phyloP scores from a whole-genome alignment of 2,113 vertebrate species.

The Hippopotamus amphibius region DNA sequence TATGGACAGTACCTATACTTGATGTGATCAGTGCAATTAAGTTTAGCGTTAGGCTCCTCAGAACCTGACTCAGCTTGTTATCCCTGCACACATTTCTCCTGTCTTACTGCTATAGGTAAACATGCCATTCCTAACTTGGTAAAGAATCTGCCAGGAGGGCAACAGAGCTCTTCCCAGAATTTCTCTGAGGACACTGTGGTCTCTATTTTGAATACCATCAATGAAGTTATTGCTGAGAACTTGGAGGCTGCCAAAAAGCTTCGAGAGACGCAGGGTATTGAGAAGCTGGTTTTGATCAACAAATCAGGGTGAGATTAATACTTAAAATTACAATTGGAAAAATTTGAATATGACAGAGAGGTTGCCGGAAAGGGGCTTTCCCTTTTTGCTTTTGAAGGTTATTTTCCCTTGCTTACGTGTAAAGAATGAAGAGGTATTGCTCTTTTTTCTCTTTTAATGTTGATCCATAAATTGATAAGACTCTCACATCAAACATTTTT shows the following conservation, averaged over 20 bases:
- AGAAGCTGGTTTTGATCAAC: slow-evolving; percentile 96
- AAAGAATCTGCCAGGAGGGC: slow-evolving; percentile 93
- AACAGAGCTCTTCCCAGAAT: slow-evolving; percentile 91
- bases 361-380: neutral
- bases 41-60: neutral
- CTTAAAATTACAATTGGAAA: neutral
- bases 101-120: slow-evolving; percentile 87
- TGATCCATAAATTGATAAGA: neutral
- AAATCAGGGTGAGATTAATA: slow-evolving; percentile 91
- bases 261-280: slow-evolving; percentile 94
- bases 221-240: slow-evolving; percentile 94
- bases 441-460: slow-evolving; percentile 21
- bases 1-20: neutral
- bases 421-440: neutral
- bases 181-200: slow-evolving; percentile 95
- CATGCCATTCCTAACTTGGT: slow-evolving; percentile 94
- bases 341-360: neutral
- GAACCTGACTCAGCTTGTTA: neutral
- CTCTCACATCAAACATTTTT: neutral
- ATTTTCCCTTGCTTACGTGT: neutral
- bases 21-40: accelerated
- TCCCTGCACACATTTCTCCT: neutral
- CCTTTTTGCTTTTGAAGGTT: neutral
- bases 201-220: slow-evolving; percentile 94
- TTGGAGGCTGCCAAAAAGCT: slow-evolving; percentile 95